Evolutionary conservation across 2,888 invertebrate genomes (phyloP), one percentile per base, ranked within the genome.

Genomic region (Trichogramma evanescens): DNA sequence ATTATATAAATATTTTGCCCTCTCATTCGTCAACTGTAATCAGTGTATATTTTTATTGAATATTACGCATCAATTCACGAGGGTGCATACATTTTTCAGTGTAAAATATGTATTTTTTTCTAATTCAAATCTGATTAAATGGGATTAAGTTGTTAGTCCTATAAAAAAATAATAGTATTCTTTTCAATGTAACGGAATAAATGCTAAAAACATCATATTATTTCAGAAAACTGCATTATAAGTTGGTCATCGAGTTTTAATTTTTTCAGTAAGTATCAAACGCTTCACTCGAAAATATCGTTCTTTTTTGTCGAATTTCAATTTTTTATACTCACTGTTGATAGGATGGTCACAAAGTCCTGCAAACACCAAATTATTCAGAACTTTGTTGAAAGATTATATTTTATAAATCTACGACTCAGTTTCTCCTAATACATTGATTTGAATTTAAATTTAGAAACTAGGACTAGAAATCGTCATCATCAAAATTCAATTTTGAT

Each of bases 261-360:
- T 72, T 70, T 54, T 59, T 26, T 26, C 26, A 46, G 48, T 56
- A 62, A 62, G 10, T 26, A 70, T 51, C 73, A 75, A 75, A 73
- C 71, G 72, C 73, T 74, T 73, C 77, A 77, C 76, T 77, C 77
- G 71, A 72, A 71, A 77, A 72, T 71, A 69, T 73, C 68, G 70
- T 68, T 72, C 67, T 67, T 68, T 66, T 58, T 52, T 63, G 62
- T 64, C 66, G 60, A 53, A 44, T 63, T 63, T 66, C 57, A 6
- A 44, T 54, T 58, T 58, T 51, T 61, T 64, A 73, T 80, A 80
- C 80, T 80, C 79, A 80, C 80, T 77, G 80, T 79, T 72, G 76
- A 72, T 72, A 80, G 75, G 72, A 78, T 80, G 72, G 79, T 78
- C 72, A 78, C 77, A 79, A 77, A 77, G 73, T 80, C 80, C 80